Evolutionary conservation across 1,140 invertebrate genomes (phyloP), one percentile per base, ranked within the genome.

Genomic region (Heliconius himera): DNA sequence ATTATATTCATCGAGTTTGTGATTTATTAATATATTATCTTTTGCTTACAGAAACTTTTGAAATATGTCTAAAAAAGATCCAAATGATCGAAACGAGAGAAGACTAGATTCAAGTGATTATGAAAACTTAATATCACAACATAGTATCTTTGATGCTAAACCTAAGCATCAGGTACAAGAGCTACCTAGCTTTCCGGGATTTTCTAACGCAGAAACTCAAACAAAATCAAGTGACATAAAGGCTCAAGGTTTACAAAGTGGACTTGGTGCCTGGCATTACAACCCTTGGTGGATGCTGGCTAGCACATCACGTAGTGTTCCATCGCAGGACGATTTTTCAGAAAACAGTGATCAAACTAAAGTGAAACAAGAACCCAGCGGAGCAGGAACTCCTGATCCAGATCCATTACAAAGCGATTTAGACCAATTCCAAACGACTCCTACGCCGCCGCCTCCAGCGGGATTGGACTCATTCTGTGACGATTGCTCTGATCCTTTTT

Each of bases 281-380:
- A 95, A 95, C 77, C 94, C 94, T n/a, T 95, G 94, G 94, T 95
- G 94, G 94, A 95, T 95, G 94, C 86, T 95, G 6, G 94, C 94
- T 5, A 90, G 94, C 75, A 95, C 94, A 4, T 95, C 94, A 8
- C 82, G 93, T 72, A 90, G 85, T 80, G 86, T 89, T 18, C 91
- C 92, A 16, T 90, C 93, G 1, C 93, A 93, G 81, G 91, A 93
- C 78, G 91, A 93, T 56, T 94, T 86, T 82, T 91, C 91, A 72
- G 93, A 95, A 83, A 88, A 88, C 79, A 92, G 90, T 84, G 91
- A 94, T 66, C 91, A 95, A 81, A 87, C 94, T 29, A 95, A 95
- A 88, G 91, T 95, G 13, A 95, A 95, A 84, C 88, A 94, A 79
- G 94, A 95, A 79, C 93, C 93, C 3, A 83, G 87, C 76, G 90